phyloP scores from a whole-genome alignment of 2,888 invertebrate species.

The Pristionchus arcanus region DNA sequence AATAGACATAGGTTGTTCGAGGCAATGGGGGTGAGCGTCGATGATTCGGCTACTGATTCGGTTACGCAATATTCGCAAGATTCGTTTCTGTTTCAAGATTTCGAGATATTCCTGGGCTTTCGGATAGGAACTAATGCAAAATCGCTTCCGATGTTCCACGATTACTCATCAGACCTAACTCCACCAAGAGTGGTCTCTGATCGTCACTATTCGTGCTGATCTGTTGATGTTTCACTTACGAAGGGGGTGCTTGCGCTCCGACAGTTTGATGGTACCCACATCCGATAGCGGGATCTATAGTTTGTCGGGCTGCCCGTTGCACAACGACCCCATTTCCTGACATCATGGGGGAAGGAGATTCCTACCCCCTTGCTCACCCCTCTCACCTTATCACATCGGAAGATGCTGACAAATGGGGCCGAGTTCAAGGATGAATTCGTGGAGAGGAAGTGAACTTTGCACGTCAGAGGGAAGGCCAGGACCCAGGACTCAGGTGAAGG shows the following conservation, averaged over 20 bases:
- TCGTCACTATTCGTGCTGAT: slow-evolving; percentile 3
- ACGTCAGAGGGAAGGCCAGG: neutral
- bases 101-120: too few relatives aligned
- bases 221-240: neutral
- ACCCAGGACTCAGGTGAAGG: neutral
- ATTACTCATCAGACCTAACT: neutral
- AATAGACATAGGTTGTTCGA: too few relatives aligned
- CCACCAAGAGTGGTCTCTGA: neutral
- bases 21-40: too few relatives aligned
- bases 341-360: neutral
- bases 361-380: neutral
- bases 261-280: neutral
- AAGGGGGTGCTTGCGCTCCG: neutral
- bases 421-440: neutral
- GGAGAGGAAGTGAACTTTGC: neutral
- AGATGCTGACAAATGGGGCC: slow-evolving; percentile 22
- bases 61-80: too few relatives aligned
- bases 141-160: neutral
- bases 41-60: too few relatives aligned
- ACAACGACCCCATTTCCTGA: slow-evolving; percentile 4
- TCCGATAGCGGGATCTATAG: neutral
- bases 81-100: too few relatives aligned
- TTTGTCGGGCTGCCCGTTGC: neutral
- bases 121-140: too few relatives aligned
- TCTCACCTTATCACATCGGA: neutral